Conservation (phyloP, 1,140 invertebrate genomes). For the Polypedilum vanderplanki region DNA sequence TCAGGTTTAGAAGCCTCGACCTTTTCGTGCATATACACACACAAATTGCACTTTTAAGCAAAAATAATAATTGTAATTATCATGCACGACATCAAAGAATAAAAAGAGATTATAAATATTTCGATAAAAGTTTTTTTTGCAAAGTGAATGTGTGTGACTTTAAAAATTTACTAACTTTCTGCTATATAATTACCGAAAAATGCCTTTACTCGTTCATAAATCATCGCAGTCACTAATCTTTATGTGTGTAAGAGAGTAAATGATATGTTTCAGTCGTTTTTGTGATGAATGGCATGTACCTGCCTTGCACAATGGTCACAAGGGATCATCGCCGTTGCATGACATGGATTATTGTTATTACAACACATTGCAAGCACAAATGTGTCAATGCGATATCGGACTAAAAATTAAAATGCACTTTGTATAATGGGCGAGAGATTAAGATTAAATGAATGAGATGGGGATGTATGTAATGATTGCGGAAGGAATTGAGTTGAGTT, state of each 20-base stretch:
- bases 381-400: neutral
- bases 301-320: neutral
- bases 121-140: constrained; percentile 13
- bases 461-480: neutral
- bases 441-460: no score
- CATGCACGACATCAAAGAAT: neutral
- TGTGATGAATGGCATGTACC: neutral
- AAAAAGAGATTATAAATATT: neutral
- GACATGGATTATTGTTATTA: no score
- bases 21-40: constrained; percentile 1
- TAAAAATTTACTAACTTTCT: neutral
- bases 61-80: constrained; percentile 22
- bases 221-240: neutral
- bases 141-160: neutral
- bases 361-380: neutral
- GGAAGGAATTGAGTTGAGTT: constrained; percentile 4
- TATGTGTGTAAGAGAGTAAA: neutral
- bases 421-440: neutral
- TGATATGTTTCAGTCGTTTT: neutral
- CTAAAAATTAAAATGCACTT: neutral
- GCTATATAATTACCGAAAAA: constrained; percentile 1
- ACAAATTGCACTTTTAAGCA: constrained; percentile 21
- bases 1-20: neutral
- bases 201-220: neutral
- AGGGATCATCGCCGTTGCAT: neutral